Evolutionary conservation across 2,797 vertebrate genomes (phyloP), one percentile per base, ranked within the genome.

Genomic region (Aratinga solstitialis): DNA sequence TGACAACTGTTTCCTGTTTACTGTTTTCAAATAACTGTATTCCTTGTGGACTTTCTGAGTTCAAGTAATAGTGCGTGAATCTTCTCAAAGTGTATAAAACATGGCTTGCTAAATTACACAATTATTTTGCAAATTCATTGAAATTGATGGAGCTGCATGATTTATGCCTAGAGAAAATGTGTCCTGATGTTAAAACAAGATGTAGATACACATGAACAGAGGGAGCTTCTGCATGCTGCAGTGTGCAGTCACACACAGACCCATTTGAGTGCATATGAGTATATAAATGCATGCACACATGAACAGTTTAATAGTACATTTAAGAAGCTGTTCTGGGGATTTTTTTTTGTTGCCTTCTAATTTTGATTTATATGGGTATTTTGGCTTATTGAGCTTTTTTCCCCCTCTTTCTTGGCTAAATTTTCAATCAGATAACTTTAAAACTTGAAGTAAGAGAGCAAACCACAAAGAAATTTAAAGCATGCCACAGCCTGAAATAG

Each of bases 401-500:
- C 38, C 21, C 71, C 45, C 29, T 79, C 56, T 84, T 62, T 42
- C 11, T 47, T 83, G 75, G 68, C 59, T 94, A 68, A 63, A 38
- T 90, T 88, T 90, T 89, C 90, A 65, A n/a, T 80, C 65, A 40
- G 40, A 51, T 79, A 53, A 67, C 53, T 76, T 17, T 9, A 92
- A 84, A 40, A 67, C 26, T 82, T 68, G 65, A 84, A 89, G 5
- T 68, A 48, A 75, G 51, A 78, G 34, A 87, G 43, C 36, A 92
- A 94, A 50, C 86, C 94, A 68, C 77, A 47, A 36, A 84, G 51
- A 74, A 4, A 62, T 68, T 83, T 93, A 65, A 80, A 88, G 48
- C 72, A 27, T 83, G 34, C 83, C 65, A 40, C 77, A 77, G 53
- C 77, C 83, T 89, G 93, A 94, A 94, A 90, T 83, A 92, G 91